Conservation (phyloP, 1,140 invertebrate genomes). For the Tetramorium simillimum region DNA sequence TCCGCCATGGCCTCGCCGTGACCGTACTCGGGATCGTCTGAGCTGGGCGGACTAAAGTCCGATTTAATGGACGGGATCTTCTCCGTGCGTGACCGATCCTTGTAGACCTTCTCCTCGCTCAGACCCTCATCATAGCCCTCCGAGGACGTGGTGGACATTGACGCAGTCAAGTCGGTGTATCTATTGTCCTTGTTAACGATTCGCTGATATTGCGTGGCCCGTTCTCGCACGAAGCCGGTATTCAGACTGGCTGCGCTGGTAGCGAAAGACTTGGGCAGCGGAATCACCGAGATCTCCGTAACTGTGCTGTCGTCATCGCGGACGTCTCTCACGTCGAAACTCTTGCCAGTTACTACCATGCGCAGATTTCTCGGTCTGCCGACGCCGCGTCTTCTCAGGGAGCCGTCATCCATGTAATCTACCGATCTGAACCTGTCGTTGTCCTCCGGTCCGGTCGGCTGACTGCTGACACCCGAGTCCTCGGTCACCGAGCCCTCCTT, state of each 20-base stretch:
- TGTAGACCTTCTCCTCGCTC: slow-evolving; percentile 85
- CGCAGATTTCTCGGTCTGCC: slow-evolving; percentile 86
- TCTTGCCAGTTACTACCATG: slow-evolving; percentile 87
- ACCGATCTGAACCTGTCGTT: slow-evolving; percentile 71
- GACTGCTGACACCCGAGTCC: slow-evolving; percentile 88
- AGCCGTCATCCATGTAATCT: slow-evolving; percentile 78
- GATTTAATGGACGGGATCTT: slow-evolving; percentile 81
- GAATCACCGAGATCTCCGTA: slow-evolving; percentile 86
- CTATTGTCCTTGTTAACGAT: slow-evolving; percentile 83
- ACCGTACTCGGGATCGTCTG: slow-evolving; percentile 85
- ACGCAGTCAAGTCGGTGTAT: slow-evolving; percentile 80
- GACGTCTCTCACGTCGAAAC: slow-evolving; percentile 87
- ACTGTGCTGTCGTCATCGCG: slow-evolving; percentile 87
- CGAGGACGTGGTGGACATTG: slow-evolving; percentile 85
- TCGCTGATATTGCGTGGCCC: slow-evolving; percentile 86
- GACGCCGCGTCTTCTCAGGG: slow-evolving; percentile 79
- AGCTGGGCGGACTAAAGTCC: slow-evolving; percentile 81
- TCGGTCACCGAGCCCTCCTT: slow-evolving; percentile 86
- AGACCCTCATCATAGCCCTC: slow-evolving; percentile 85
- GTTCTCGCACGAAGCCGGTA: slow-evolving; percentile 85
- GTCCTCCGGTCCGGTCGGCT: slow-evolving; percentile 81
- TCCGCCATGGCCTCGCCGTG: slow-evolving; percentile 90
- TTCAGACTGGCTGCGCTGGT: slow-evolving; percentile 69
- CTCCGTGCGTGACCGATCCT: slow-evolving; percentile 83
- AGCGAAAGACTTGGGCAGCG: slow-evolving; percentile 84